Percentiles rank a stretch among this genome's conserved stretches.
These are phyloP conservation scores for Lasioglossum albipes DNA, from an alignment of 1,140 invertebrate genomes.

Conservation along the genomic window DNA sequence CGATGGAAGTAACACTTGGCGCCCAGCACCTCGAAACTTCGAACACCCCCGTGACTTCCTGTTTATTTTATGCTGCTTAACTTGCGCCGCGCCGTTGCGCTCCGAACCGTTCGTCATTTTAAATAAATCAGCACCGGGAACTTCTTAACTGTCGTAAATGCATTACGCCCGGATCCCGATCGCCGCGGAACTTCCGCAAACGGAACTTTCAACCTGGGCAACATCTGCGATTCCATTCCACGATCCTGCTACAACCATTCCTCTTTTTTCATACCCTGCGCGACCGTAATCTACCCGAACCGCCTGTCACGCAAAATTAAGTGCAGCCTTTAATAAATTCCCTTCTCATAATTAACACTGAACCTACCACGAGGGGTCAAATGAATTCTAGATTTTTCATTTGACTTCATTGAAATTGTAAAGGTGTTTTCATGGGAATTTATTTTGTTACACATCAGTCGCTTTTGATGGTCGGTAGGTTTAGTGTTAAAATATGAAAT, in stretches of 20 bases:
- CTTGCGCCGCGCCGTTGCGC: background rate
- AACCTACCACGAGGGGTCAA: no score
- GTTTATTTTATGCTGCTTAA: conserved; percentile 40
- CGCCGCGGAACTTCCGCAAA: conserved; percentile 9
- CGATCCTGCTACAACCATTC: background rate
- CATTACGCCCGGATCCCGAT: conserved; percentile 18
- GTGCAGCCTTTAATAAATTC: no score
- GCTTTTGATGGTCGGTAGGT: no score
- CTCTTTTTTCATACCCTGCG: no score
- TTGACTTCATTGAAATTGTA: no score
- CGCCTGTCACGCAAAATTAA: no score
- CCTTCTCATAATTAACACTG: no score
- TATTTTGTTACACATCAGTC: no score
- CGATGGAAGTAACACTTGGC: conserved; percentile 12
- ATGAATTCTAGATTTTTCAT: no score
- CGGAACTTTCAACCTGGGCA: background rate
- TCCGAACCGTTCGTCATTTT: conserved; percentile 26
- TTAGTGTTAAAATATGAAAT: no score
- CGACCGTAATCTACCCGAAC: no score
- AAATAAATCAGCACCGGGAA: conserved; percentile 42
- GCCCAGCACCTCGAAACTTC: background rate
- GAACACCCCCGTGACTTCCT: conserved; percentile 1
- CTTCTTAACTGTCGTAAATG: conserved; percentile 33
- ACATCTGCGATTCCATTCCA: background rate
- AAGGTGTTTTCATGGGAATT: no score